These are phyloP conservation scores for Stictocephala bisonia DNA, from an alignment of 2,888 invertebrate species.

Conservation along the genomic window DNA sequence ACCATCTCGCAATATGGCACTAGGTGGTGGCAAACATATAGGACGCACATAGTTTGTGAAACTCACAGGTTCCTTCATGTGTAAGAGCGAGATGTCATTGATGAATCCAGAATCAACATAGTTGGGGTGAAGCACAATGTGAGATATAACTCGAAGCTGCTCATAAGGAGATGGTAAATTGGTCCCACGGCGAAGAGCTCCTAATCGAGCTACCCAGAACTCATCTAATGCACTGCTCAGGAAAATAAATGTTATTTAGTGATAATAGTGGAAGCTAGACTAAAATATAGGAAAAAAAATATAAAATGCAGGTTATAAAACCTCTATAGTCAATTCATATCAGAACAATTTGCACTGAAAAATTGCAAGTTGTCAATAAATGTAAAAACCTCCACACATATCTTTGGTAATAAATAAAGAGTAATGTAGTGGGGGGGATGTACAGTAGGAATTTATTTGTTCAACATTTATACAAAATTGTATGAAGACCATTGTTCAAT, in stretches of 20 bases:
- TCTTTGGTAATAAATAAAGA: no score
- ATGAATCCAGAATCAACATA: conserved; percentile 82
- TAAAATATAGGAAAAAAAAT: no score
- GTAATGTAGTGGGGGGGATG: no score
- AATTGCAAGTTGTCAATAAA: no score
- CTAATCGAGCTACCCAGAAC: conserved; percentile 84
- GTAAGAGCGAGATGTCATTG: conserved; percentile 80
- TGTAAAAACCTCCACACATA: no score
- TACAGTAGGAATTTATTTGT: no score
- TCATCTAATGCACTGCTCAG: conserved; percentile 74
- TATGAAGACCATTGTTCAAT: no score
- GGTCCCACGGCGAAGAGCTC: conserved; percentile 77
- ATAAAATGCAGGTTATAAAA: no score
- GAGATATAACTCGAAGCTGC: conserved; percentile 73
- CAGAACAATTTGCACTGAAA: no score
- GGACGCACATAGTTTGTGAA: conserved; percentile 75
- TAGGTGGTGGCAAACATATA: conserved; percentile 73
- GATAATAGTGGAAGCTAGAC: not conserved
- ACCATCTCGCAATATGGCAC: conserved; percentile 72
- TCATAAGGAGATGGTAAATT: conserved; percentile 82
- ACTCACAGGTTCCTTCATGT: conserved; percentile 69
- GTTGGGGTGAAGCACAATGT: conserved; percentile 77
- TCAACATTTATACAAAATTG: no score
- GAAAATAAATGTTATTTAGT: conserved; percentile 50
- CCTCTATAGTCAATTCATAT: no score